A percentile compares a stretch with the other conserved stretches of the same genome.
phyloP scores from a whole-genome alignment of 2,797 vertebrate genomes.

The Cichlasoma orientale region DNA sequence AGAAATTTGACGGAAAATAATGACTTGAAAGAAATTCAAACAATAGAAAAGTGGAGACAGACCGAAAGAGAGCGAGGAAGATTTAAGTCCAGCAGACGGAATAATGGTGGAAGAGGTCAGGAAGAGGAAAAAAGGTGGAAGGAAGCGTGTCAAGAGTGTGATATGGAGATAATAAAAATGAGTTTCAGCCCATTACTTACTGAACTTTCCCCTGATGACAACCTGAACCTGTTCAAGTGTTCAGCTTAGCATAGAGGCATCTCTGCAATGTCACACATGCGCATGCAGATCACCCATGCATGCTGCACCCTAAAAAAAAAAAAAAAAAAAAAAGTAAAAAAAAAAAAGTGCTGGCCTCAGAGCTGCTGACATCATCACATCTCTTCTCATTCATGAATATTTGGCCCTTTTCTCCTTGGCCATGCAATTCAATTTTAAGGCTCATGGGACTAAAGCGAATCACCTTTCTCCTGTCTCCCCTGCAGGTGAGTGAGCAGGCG shows the following conservation, averaged over 20 bases:
- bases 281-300: not conserved
- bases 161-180: constrained; percentile 32
- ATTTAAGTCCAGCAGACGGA: constrained; percentile 1
- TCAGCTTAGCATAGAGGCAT: constrained; percentile 27
- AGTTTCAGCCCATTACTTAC: constrained; percentile 35
- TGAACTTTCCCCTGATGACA: constrained; percentile 27
- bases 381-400: constrained; percentile 32
- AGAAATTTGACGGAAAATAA: constrained; percentile 10
- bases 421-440: constrained; percentile 17
- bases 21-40: not conserved
- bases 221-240: constrained; percentile 42
- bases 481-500: not conserved
- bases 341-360: not conserved
- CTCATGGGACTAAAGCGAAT: constrained; percentile 16
- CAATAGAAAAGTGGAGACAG: not conserved
- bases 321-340: not conserved
- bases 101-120: not conserved
- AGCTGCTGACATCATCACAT: constrained; percentile 57
- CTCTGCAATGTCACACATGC: constrained; percentile 43
- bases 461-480: constrained; percentile 7
- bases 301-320: constrained; percentile 1
- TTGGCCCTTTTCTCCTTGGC: constrained; percentile 31
- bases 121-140: constrained; percentile 5
- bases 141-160: constrained; percentile 19
- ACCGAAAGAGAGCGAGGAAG: not conserved